phyloP scores from a whole-genome alignment of 2,113 vertebrate genomes.

The Thoracochromis brauschi region DNA sequence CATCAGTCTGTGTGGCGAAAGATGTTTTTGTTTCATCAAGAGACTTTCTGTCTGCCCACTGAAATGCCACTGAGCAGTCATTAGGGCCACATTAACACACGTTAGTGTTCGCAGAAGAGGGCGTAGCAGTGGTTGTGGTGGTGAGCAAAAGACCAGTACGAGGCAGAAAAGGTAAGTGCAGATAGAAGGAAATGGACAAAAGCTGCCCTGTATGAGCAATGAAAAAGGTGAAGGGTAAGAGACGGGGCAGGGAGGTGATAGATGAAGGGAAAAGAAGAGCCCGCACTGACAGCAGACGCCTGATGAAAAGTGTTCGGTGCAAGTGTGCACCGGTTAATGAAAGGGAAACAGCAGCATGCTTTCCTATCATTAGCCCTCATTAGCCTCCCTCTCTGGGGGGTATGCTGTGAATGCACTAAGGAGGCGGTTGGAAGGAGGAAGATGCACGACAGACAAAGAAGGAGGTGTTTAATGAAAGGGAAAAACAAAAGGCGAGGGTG shows the following conservation, averaged over 20 bases:
- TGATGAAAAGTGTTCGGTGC: constrained; percentile 13
- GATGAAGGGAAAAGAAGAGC: constrained; percentile 1
- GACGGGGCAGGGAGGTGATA: neutral
- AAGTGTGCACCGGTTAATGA: constrained; percentile 41
- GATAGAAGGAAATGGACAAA: neutral
- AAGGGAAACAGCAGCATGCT: constrained; percentile 42
- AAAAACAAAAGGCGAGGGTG: neutral
- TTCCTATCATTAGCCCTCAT: constrained; percentile 59
- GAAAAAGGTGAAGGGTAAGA: constrained; percentile 1
- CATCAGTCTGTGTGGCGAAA: neutral
- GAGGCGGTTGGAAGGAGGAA: neutral
- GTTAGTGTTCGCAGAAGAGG: constrained; percentile 7
- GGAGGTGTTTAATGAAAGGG: neutral
- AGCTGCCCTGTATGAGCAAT: constrained; percentile 3
- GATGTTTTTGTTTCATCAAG: neutral
- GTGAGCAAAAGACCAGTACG: neutral
- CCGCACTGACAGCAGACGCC: neutral
- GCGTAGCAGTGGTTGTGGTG: neutral
- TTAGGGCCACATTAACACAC: constrained; percentile 37
- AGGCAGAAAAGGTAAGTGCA: neutral
- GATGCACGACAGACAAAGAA: neutral
- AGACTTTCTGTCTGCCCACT: constrained; percentile 16
- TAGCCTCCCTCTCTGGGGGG: constrained; percentile 45
- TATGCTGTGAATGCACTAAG: neutral
- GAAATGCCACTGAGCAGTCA: constrained; percentile 38